Evolutionary conservation across 64 coral and sea anemone genomes (phyloP).

Genomic region (Dendrophyllia cribrosa): DNA sequence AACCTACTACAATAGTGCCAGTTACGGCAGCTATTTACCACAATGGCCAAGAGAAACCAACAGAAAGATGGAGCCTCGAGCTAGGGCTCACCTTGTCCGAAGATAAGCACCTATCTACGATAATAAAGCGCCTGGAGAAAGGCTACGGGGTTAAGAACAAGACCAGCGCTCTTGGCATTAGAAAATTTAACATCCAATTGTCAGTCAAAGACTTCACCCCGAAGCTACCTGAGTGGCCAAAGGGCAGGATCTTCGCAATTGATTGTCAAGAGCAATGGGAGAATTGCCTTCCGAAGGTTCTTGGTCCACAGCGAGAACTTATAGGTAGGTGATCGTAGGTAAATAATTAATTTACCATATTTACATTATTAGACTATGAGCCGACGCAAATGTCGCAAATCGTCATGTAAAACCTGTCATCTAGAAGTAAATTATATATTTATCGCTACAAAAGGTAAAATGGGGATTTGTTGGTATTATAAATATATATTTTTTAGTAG

Average conservation of each 20-base stretch:
- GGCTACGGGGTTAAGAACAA: constrained; percentile 70
- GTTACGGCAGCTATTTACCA: constrained; percentile 68
- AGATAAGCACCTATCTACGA: constrained; percentile 28
- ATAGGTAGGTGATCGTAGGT: constrained; percentile 28
- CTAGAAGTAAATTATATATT: no score
- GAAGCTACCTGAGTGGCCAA: constrained; percentile 63
- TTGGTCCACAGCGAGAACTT: constrained; percentile 62
- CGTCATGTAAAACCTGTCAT: no score
- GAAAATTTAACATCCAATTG: constrained; percentile 59
- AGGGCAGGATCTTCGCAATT: constrained; percentile 70
- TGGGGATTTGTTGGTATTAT: no score
- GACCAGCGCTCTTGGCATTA: constrained; percentile 7
- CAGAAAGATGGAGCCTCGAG: constrained; percentile 65
- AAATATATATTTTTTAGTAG: no score
- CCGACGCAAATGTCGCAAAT: no score
- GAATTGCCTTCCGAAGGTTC: constrained; percentile 55
- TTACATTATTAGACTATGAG: background rate
- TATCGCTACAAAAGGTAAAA: no score
- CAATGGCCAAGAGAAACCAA: constrained; percentile 73
- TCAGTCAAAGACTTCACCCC: constrained; percentile 84
- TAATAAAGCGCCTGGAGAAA: constrained; percentile 59
- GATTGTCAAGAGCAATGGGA: constrained; percentile 81
- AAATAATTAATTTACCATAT: background rate
- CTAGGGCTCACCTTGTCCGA: background rate
- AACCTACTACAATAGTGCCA: constrained; percentile 59